phyloP scores from a whole-genome alignment of 2,797 vertebrate species.

The Lepus townsendii region DNA sequence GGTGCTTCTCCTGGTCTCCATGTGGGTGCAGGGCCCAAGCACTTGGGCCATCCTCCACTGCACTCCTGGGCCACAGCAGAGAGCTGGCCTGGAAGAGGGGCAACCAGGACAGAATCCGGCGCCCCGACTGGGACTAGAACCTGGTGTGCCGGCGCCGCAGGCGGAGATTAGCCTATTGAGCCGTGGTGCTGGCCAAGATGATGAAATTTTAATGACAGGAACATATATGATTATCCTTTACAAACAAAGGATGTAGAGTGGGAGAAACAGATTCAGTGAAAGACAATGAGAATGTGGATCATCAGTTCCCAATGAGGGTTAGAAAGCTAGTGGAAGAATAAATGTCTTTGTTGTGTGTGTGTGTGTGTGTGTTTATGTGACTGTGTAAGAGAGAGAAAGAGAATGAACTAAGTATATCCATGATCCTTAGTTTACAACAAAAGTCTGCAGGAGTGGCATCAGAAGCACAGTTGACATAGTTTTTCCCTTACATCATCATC shows the following conservation, averaged over 20 bases:
- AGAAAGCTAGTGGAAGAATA: neutral
- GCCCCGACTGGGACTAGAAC: no score
- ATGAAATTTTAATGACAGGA: neutral
- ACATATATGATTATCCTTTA: neutral
- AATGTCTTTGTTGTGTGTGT: no score
- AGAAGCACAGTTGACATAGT: neutral
- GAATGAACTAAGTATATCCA: neutral
- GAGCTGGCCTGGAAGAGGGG: no score
- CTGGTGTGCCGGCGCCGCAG: no score
- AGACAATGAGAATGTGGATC: neutral
- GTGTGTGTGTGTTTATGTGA: no score
- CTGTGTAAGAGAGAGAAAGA: neutral
- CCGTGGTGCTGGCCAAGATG: fast-evolving
- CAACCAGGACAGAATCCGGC: no score
- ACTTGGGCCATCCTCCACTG: no score
- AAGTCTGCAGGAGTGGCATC: neutral
- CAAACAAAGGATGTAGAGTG: neutral
- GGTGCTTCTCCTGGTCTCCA: no score
- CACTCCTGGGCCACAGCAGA: no score
- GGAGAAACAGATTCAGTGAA: neutral
- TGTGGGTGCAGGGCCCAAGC: no score
- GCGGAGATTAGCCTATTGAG: no score
- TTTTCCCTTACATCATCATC: neutral
- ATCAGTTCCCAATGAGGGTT: neutral
- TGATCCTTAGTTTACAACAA: neutral